A percentile compares a stretch with the other conserved stretches of the same genome.
Evolutionary conservation across 2,797 vertebrate genomes (phyloP).

Genomic region (Acrocephalus scirpaceus): DNA sequence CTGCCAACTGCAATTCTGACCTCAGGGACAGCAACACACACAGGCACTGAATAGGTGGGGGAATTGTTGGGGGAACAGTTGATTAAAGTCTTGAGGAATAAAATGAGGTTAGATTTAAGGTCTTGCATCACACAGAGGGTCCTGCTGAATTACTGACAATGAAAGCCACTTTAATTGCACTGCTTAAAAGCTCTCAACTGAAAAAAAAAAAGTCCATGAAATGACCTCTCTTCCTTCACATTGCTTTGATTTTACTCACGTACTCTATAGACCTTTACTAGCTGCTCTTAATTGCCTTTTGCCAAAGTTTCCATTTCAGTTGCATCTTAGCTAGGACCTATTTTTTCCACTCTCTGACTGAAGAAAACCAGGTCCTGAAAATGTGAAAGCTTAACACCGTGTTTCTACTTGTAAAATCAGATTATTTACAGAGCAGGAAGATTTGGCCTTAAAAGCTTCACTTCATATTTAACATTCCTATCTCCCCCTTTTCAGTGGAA

Average conservation of each 20-base stretch:
- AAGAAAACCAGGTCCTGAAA: not conserved
- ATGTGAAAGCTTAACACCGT: not conserved
- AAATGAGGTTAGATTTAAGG: not conserved
- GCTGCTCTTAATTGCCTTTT: not conserved
- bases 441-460: not conserved
- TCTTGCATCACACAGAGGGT: not conserved
- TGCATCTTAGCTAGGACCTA: not conserved
- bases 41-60: not conserved
- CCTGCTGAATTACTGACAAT: not conserved
- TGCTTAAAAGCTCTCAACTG: not conserved
- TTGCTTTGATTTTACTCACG: not conserved
- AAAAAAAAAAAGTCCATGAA: not conserved
- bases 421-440: not conserved
- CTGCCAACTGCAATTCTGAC: not conserved
- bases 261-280: not conserved
- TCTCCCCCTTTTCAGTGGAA: not conserved
- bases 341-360: not conserved
- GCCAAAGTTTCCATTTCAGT: not conserved
- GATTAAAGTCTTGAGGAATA: not conserved
- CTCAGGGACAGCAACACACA: not conserved
- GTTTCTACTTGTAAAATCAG: not conserved
- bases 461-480: not conserved
- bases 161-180: not conserved
- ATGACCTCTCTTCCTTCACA: not conserved
- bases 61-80: not conserved